Base-by-base conservation (phyloP, 2,113 vertebrate genomes). In the Perca fluviatilis region DNA sequence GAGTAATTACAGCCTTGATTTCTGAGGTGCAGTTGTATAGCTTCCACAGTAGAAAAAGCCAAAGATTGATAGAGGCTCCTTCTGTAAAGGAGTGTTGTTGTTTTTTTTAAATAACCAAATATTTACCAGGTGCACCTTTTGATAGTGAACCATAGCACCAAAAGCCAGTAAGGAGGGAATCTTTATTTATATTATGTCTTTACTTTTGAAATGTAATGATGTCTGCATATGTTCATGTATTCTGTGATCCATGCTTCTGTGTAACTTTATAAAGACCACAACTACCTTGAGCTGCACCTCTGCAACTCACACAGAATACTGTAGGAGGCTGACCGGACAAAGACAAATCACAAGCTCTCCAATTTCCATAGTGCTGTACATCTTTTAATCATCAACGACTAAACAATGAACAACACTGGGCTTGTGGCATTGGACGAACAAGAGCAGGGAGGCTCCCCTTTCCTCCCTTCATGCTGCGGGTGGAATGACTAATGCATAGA, bases 1-100 rank as follows among this genome's bases (percentile, higher is more conserved):
- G 97, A 98, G 96, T 98, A 99, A 98, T 99, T 98, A 96, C 97
- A 96, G 95, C 94, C 94, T 94, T 97, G 97, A 98, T 97, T 97
- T 97, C 96, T 97, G 97, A 99, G 96, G 97, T 97, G 97, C 95
- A 95, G 96, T 97, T 96, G 95, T 96, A 94, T 94, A 95, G 96
- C 95, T 96, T 96, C 96, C 94, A 95, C 96, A 95, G 96, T 95
- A 96, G 95, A 96, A 96, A 96, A 54, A 95, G 93, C 94, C 89
- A 88, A 96, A 97, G 97, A 97, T 97, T 97, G 96, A 98, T 97
- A 95, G 95, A 96, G 96, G 93, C 95, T 95, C 96, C 94, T 93
- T 88, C 94, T 91, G 94, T 95, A 95, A 96, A 96, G 95, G 94
- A 95, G 95, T 96, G 95, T 96, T 95, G 94, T 36, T 33, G 4